phyloP scores from a whole-genome alignment of 92 coral and sea anemone species.

The Montipora capitata region DNA sequence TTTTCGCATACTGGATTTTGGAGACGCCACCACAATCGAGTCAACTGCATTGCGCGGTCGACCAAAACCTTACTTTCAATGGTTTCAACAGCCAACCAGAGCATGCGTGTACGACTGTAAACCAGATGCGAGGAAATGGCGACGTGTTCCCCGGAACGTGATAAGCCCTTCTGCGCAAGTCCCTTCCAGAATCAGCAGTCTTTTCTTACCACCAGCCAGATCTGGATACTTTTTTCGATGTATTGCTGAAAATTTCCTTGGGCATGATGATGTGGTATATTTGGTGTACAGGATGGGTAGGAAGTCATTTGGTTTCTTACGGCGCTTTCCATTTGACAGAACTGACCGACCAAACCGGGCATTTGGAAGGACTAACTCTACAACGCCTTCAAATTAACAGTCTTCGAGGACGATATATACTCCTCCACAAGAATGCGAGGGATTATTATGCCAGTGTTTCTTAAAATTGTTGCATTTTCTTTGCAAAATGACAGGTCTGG shows the following conservation, averaged over 20 bases:
- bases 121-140: conserved; percentile 80
- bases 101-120: conserved; percentile 69
- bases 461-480: too few species aligned
- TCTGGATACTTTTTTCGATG: conserved; percentile 82
- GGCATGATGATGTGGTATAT: conserved; percentile 76
- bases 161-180: conserved; percentile 75
- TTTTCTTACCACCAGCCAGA: conserved; percentile 76
- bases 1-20: conserved; percentile 42
- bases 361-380: too few species aligned
- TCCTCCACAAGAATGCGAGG: too few species aligned
- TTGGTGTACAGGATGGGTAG: conserved; percentile 77
- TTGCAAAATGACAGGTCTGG: too few species aligned
- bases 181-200: conserved; percentile 62
- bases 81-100: conserved; percentile 83
- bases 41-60: conserved; percentile 82
- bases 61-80: conserved; percentile 81
- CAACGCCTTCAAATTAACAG: too few species aligned
- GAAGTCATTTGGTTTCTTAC: background rate
- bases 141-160: conserved; percentile 66
- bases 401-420: too few species aligned
- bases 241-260: conserved; percentile 78
- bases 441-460: too few species aligned
- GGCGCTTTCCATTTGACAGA: too few species aligned
- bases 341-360: too few species aligned
- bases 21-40: conserved; percentile 68